Conservation (phyloP, 1,140 invertebrate species). For the Drosophila oshimai region DNA sequence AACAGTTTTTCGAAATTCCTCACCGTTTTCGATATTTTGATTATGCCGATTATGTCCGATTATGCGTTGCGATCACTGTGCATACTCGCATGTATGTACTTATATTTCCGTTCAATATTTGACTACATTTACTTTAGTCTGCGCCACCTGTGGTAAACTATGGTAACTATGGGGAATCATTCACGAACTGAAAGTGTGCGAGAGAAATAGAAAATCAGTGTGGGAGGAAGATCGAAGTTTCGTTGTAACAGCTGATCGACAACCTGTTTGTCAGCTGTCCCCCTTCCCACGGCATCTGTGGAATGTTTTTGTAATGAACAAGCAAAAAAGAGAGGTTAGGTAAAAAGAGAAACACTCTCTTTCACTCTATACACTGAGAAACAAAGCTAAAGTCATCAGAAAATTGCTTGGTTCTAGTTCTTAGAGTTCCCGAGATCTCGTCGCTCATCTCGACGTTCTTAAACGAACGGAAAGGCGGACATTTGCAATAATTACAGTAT, state of each 20-base stretch:
- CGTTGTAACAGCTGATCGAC: slow-evolving; percentile 53
- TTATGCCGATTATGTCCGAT: too few species aligned
- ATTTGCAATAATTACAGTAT: too few species aligned
- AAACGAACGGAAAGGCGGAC: too few species aligned
- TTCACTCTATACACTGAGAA: neutral
- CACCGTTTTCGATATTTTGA: too few species aligned
- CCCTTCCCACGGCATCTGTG: slow-evolving; percentile 14
- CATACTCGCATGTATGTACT: neutral
- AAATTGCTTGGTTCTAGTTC: too few species aligned
- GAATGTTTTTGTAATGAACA: slow-evolving; percentile 43
- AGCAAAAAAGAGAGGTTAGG: neutral
- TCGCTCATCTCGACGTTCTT: too few species aligned
- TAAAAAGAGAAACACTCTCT: slow-evolving; percentile 6
- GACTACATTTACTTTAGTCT: neutral
- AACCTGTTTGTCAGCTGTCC: slow-evolving; percentile 47
- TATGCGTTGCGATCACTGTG: too few species aligned
- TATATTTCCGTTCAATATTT: slow-evolving; percentile 17
- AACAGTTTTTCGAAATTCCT: too few species aligned
- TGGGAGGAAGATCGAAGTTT: too few species aligned
- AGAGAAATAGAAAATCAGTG: neutral
- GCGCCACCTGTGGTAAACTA: slow-evolving; percentile 8
- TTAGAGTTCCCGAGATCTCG: too few species aligned
- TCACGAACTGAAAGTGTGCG: neutral
- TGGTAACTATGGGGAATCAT: neutral
- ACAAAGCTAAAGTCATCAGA: neutral